Conservation (phyloP, 1,140 invertebrate species). For the Triops longicaudatus region DNA sequence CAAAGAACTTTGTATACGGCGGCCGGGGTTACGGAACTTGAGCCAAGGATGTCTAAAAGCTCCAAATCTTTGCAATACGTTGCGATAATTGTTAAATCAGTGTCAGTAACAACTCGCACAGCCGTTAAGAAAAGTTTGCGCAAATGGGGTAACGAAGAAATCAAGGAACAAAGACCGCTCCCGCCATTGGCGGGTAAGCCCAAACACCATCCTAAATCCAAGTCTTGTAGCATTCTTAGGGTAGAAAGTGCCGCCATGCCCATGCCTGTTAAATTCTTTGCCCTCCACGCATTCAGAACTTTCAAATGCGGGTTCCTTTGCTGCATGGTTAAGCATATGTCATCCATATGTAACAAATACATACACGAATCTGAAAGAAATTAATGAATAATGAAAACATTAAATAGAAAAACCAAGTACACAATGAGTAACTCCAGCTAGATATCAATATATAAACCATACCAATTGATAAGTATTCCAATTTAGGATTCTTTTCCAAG, state of each 20-base stretch:
- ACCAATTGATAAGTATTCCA: slow-evolving; percentile 20
- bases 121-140: slow-evolving; percentile 20
- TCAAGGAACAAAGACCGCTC: not conserved
- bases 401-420: not conserved
- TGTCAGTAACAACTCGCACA: slow-evolving; percentile 19
- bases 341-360: not conserved
- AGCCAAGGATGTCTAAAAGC: slow-evolving; percentile 12
- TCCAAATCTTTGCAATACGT: slow-evolving; percentile 6
- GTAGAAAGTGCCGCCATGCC: slow-evolving; percentile 8
- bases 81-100: slow-evolving; percentile 2
- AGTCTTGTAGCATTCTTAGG: not conserved
- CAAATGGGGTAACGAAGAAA: not conserved
- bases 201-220: slow-evolving; percentile 17
- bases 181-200: slow-evolving; percentile 21
- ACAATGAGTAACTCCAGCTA: not conserved
- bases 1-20: not conserved
- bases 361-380: not conserved
- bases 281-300: not conserved
- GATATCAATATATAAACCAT: not conserved
- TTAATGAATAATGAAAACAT: not conserved
- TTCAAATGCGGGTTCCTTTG: not conserved
- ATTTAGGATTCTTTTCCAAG: not conserved
- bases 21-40: not conserved
- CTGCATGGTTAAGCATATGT: not conserved
- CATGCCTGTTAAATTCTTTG: not conserved